Evolutionary conservation across 2,113 vertebrate genomes (phyloP).

Genomic region (Pseudorectes ferrugineus): DNA sequence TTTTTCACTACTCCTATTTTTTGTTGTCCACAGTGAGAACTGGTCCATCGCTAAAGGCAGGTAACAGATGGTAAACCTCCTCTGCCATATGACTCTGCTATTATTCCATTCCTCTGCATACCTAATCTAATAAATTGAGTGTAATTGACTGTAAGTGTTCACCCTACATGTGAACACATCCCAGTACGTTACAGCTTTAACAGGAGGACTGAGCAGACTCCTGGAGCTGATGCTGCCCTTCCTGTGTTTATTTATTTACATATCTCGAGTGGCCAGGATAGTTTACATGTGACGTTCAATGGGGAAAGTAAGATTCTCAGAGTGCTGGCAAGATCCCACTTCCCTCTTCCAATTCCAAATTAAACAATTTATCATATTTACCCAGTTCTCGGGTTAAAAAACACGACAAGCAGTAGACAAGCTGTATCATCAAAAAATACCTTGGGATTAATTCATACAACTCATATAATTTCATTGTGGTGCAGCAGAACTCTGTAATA

Average conservation of each 20-base stretch:
- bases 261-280: background rate
- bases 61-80: conserved; percentile 23
- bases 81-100: conserved; percentile 37
- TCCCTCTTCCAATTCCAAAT: background rate
- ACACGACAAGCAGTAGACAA: background rate
- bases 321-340: background rate
- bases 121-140: conserved; percentile 34
- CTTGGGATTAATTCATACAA: background rate
- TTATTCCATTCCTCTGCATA: conserved; percentile 18
- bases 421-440: background rate
- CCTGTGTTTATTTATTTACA: background rate
- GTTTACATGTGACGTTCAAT: background rate
- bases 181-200: background rate
- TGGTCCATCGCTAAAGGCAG: conserved; percentile 20
- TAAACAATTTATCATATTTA: background rate
- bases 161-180: background rate
- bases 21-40: background rate
- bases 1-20: background rate
- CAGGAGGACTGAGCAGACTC: background rate
- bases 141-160: conserved; percentile 37
- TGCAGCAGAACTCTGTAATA: background rate
- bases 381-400: background rate
- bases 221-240: background rate
- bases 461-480: background rate
- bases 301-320: background rate